Percentiles rank a stretch among this genome's conserved stretches.
phyloP scores from a whole-genome alignment of 2,113 vertebrate genomes.

The Oryzias javanicus region DNA sequence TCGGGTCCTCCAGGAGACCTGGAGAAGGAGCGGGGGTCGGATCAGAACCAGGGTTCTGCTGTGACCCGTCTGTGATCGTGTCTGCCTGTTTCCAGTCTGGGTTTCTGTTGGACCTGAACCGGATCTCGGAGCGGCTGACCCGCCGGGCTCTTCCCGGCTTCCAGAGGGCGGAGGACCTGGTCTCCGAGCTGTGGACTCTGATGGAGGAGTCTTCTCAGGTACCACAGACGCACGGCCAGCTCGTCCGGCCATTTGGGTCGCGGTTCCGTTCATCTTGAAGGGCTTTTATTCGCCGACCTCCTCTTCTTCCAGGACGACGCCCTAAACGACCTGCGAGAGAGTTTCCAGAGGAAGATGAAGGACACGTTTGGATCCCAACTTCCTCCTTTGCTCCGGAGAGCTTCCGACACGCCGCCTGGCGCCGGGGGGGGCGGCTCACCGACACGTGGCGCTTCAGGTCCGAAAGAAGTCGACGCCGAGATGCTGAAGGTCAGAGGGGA shows the following conservation, averaged over 20 bases:
- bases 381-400: neutral
- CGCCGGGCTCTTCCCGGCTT: neutral
- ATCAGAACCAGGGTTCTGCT: no score
- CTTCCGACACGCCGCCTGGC: rapidly evolving
- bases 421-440: neutral
- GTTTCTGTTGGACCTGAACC: neutral
- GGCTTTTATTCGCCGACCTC: neutral
- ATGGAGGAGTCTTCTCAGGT: constrained; percentile 15
- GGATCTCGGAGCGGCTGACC: constrained; percentile 30
- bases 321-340: constrained; percentile 2
- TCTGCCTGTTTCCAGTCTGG: constrained; percentile 2
- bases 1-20: no score
- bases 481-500: rapidly evolving
- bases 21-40: no score
- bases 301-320: constrained; percentile 12
- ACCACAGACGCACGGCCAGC: neutral
- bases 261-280: no score
- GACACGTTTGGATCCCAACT: constrained; percentile 11
- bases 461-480: no score
- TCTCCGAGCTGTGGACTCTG: constrained; percentile 23
- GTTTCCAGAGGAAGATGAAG: constrained; percentile 12
- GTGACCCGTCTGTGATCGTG: neutral
- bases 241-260: no score
- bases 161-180: neutral
- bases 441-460: neutral